Conservation (phyloP, 1,140 invertebrate species). For the Calliphora vicina region DNA sequence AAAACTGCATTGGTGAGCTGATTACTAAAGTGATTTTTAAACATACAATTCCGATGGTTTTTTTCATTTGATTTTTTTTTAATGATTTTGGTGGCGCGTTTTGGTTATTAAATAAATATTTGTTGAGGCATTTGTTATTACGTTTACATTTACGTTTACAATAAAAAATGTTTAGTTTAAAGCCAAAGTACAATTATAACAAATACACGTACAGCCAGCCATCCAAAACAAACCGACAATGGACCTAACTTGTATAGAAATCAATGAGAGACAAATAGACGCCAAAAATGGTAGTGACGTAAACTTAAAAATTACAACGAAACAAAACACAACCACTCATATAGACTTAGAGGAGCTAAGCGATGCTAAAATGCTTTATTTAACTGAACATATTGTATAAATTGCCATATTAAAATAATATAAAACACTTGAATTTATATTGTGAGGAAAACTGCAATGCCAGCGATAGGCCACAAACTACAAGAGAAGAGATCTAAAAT, state of each 20-base stretch:
- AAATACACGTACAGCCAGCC: neutral
- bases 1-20: neutral
- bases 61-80: neutral
- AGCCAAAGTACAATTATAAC: neutral
- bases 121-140: neutral
- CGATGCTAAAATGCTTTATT: slow-evolving; percentile 4
- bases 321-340: neutral
- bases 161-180: neutral
- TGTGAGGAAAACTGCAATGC: neutral
- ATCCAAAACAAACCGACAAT: neutral
- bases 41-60: neutral
- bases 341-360: neutral
- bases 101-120: neutral
- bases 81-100: neutral
- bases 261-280: slow-evolving; percentile 5
- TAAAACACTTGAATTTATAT: neutral
- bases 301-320: neutral
- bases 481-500: too few relatives aligned
- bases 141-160: neutral
- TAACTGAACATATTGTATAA: neutral
- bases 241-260: neutral
- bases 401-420: neutral
- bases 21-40: neutral
- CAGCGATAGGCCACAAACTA: neutral
- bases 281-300: slow-evolving; percentile 15